A percentile compares a stretch with the other conserved stretches of the same genome.
phyloP scores from a whole-genome alignment of 2,797 vertebrate species.

The Pteronotus mesoamericanus region DNA sequence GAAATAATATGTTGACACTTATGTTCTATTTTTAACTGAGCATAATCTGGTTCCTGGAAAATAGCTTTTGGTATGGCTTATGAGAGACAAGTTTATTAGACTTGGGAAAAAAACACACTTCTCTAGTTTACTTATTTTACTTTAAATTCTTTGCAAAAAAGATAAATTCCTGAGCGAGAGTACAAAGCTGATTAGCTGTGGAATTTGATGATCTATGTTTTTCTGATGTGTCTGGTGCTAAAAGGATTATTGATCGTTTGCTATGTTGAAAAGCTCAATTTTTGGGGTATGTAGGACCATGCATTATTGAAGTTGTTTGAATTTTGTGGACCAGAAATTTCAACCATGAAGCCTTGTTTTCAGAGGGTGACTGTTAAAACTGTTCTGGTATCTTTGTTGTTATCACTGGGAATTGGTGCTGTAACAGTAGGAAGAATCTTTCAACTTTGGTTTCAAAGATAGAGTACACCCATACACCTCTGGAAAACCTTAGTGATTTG shows the following conservation, averaged over 20 bases:
- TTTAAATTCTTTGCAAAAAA: constrained; percentile 7
- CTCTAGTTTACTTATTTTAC: neutral
- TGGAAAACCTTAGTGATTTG: neutral
- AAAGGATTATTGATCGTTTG: neutral
- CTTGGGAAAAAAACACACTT: neutral
- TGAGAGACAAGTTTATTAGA: neutral
- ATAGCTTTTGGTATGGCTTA: neutral
- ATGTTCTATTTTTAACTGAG: neutral
- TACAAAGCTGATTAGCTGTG: neutral
- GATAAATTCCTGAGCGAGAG: neutral
- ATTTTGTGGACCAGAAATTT: neutral
- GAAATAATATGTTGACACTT: neutral
- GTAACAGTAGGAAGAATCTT: neutral
- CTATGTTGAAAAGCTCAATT: neutral
- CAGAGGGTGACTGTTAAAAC: neutral
- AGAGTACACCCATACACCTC: neutral
- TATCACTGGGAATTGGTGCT: neutral
- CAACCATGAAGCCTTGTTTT: neutral
- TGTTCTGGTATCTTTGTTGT: neutral
- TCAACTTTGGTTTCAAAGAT: neutral
- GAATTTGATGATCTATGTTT: neutral
- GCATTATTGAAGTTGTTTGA: neutral
- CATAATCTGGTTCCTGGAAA: neutral
- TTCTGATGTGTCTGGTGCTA: neutral
- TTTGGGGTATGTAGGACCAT: neutral